Conservation (phyloP, 1,140 invertebrate species). For the Drosophila ambigua region DNA sequence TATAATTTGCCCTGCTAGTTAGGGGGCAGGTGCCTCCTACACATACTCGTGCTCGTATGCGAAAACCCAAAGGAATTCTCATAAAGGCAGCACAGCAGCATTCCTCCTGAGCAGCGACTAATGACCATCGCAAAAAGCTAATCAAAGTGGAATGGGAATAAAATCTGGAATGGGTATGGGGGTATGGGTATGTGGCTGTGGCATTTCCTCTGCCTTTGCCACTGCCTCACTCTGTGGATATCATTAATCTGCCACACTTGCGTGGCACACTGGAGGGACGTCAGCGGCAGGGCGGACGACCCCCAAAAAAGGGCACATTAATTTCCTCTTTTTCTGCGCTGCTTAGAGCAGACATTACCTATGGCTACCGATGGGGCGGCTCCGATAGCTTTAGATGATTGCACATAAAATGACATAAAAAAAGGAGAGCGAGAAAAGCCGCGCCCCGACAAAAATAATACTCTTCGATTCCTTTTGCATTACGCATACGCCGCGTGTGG, state of each 20-base stretch:
- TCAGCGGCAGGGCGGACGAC: conserved; percentile 46
- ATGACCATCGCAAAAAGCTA: conserved; percentile 74
- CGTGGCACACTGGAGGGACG: conserved; percentile 52
- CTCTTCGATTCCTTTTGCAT: conserved; percentile 49
- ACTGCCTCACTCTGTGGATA: conserved; percentile 50
- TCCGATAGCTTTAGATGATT: conserved; percentile 71
- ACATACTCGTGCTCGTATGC: conserved; percentile 36
- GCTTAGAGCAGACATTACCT: conserved; percentile 59
- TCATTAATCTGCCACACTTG: conserved; percentile 79
- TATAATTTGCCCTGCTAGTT: conserved; percentile 64
- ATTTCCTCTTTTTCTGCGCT: conserved; percentile 61
- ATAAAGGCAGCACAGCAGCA: conserved; percentile 41
- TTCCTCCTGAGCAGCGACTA: conserved; percentile 72
- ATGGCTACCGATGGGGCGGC: conserved; percentile 48
- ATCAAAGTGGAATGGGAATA: conserved; percentile 50
- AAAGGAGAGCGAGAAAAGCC: conserved; percentile 8
- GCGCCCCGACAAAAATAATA: conserved; percentile 2
- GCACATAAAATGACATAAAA: conserved; percentile 49
- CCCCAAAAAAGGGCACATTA: conserved; percentile 77
- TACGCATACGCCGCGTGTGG: conserved; percentile 75
- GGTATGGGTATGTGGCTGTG: conserved; percentile 7
- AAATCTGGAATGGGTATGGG: conserved; percentile 16
- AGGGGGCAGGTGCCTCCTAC: conserved; percentile 10
- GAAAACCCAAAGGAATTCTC: conserved; percentile 33
- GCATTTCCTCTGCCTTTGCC: conserved; percentile 15